These are phyloP conservation scores for Ammodramus savannarum DNA, from an alignment of 2,113 vertebrate species.

Conservation along the genomic window DNA sequence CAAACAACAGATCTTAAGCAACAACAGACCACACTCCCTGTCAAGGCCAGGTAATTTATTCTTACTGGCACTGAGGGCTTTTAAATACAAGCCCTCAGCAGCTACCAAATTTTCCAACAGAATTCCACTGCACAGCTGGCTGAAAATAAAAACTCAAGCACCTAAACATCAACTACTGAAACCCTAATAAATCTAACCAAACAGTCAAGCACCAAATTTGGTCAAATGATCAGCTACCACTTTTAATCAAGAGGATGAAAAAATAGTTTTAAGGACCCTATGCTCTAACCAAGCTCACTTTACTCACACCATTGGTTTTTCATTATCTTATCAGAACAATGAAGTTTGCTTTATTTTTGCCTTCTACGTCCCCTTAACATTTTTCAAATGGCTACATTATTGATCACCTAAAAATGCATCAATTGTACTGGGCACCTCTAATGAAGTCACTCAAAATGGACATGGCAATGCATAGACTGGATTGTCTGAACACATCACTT, in stretches of 20 bases:
- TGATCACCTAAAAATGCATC: neutral
- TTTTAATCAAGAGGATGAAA: neutral
- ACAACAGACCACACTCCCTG: neutral
- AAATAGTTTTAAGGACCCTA: neutral
- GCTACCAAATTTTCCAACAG: neutral
- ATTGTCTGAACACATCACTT: neutral
- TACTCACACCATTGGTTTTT: accelerated
- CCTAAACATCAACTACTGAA: neutral
- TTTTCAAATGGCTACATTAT: neutral
- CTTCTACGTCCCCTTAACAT: neutral
- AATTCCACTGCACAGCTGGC: neutral
- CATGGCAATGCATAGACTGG: neutral
- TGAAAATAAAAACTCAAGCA: neutral
- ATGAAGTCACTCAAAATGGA: neutral
- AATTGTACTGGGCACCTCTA: neutral
- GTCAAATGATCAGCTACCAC: neutral
- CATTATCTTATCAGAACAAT: accelerated
- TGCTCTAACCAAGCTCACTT: neutral
- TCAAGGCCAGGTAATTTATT: neutral
- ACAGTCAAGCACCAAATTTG: neutral
- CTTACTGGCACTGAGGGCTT: neutral
- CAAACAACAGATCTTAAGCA: neutral
- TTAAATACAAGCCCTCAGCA: neutral
- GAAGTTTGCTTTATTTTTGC: neutral
- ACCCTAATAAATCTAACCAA: neutral